Evolutionary conservation across 2,113 vertebrate genomes (phyloP).

Genomic region (Indri indri): DNA sequence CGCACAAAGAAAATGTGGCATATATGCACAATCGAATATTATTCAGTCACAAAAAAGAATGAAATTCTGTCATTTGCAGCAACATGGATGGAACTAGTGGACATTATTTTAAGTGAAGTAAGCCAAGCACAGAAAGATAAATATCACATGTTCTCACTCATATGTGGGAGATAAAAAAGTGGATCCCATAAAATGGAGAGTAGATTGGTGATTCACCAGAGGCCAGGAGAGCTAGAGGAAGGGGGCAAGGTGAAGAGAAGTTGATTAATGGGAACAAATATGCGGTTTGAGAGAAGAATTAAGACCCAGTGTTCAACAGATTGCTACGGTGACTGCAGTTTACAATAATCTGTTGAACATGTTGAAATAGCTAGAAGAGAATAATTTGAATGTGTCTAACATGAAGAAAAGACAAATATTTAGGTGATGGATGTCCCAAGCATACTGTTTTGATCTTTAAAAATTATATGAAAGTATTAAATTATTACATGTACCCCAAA

Average conservation of each 20-base stretch:
- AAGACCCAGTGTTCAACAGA: neutral
- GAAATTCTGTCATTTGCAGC: neutral
- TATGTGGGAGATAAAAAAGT: neutral
- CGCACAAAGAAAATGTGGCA: neutral
- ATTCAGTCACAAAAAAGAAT: neutral
- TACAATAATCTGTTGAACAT: neutral
- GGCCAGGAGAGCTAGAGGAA: neutral
- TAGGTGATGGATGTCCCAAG: neutral
- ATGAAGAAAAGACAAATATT: neutral
- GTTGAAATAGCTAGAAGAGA: neutral
- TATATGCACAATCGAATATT: neutral
- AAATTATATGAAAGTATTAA: neutral
- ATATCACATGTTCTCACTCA: neutral
- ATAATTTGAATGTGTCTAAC: neutral
- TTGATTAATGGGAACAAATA: neutral
- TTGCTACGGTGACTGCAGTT: neutral
- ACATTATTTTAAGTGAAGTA: neutral
- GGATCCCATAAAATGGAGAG: neutral
- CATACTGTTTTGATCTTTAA: neutral
- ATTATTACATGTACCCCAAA: neutral
- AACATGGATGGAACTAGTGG: neutral
- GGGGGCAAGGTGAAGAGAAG: neutral
- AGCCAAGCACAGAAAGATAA: neutral
- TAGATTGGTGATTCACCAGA: neutral
- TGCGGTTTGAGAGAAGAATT: neutral